A percentile compares a stretch with the other conserved stretches of the same genome.
Evolutionary conservation across 2,797 vertebrate genomes (phyloP).

Genomic region (Bucorvus abyssinicus): DNA sequence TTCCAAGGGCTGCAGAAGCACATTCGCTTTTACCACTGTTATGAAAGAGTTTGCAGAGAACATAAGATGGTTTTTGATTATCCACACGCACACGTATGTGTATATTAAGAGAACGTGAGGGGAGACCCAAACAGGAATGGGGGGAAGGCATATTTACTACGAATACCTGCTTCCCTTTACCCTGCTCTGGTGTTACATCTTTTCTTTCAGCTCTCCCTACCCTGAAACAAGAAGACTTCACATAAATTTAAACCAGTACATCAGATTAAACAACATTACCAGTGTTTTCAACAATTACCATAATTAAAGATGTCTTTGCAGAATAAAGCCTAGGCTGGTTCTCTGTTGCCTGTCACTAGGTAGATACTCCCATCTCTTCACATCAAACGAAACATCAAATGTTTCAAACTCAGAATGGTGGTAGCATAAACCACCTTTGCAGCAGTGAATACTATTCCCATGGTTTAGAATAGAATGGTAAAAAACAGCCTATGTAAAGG

Average conservation of each 20-base stretch:
- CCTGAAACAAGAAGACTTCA: neutral
- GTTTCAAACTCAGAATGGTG: neutral
- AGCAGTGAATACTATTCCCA: neutral
- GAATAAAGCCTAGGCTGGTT: slow-evolving; percentile 1
- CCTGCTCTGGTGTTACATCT: neutral
- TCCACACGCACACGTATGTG: neutral
- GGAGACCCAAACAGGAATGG: neutral
- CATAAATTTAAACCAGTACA: neutral
- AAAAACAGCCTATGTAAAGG: neutral
- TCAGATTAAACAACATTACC: neutral
- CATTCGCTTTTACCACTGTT: neutral
- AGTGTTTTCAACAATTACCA: slow-evolving; percentile 14
- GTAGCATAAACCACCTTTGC: neutral
- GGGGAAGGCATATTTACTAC: neutral
- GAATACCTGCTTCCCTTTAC: neutral
- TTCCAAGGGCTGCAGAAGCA: neutral
- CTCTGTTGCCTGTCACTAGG: neutral
- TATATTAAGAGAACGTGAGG: neutral
- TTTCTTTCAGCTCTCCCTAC: neutral
- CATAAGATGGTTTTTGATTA: neutral
- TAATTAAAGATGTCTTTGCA: slow-evolving; percentile 21
- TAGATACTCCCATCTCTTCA: neutral
- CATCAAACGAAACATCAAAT: neutral
- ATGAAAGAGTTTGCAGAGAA: neutral
- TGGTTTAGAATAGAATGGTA: neutral